A percentile compares a stretch with the other conserved stretches of the same genome.
Conservation (phyloP, 2,888 invertebrate species). For the Heliconius aoede region DNA sequence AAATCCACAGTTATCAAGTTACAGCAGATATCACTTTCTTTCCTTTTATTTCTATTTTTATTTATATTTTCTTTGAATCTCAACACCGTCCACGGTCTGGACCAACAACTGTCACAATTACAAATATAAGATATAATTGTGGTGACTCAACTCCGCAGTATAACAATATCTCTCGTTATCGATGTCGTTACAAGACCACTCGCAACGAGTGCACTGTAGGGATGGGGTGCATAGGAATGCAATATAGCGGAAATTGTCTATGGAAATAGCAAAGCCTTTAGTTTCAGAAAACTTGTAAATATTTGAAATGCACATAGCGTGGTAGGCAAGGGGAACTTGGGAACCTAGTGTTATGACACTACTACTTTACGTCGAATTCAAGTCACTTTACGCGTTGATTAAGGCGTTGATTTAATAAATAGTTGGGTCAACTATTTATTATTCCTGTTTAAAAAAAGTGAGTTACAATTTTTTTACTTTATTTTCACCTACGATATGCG, state of each 20-base stretch:
- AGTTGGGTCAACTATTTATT: too few species aligned
- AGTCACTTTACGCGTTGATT: too few species aligned
- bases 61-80: too few species aligned
- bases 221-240: slow-evolving; percentile 47
- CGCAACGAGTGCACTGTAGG: slow-evolving; percentile 61
- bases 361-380: not conserved
- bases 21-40: not conserved
- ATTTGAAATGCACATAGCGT: too few species aligned
- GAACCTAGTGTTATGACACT: too few species aligned
- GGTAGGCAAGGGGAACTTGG: too few species aligned
- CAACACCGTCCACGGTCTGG: not conserved
- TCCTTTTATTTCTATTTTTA: too few species aligned
- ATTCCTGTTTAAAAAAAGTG: not conserved
- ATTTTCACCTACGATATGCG: not conserved
- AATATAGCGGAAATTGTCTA: not conserved
- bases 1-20: not conserved
- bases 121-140: slow-evolving; percentile 39
- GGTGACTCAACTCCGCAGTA: slow-evolving; percentile 46
- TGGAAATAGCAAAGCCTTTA: not conserved
- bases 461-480: not conserved
- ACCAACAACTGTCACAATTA: not conserved
- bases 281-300: too few species aligned
- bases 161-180: slow-evolving; percentile 77
- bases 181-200: slow-evolving; percentile 75
- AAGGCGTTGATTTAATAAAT: too few species aligned